Evolutionary conservation across 2,797 vertebrate genomes (phyloP).

Genomic region (Potorous gilbertii): DNA sequence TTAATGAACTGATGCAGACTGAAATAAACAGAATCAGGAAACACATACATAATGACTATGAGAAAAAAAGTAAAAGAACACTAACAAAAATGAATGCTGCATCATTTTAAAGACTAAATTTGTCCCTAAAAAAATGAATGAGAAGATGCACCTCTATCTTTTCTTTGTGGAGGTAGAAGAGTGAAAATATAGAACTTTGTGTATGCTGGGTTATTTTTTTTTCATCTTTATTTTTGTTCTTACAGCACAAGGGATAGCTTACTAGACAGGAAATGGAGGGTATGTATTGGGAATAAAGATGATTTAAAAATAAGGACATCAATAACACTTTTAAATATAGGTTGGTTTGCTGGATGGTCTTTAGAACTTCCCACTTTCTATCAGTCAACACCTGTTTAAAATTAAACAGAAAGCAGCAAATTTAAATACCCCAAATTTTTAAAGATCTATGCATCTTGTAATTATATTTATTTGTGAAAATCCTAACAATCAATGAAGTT

Average conservation of each 20-base stretch:
- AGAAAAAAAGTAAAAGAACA: neutral
- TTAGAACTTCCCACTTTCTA: neutral
- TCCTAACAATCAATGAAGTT: neutral
- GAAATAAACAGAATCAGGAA: neutral
- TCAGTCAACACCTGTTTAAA: neutral
- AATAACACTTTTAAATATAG: neutral
- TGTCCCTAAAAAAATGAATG: neutral
- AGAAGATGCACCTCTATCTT: neutral
- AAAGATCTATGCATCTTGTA: neutral
- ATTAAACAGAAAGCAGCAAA: neutral
- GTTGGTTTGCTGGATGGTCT: neutral
- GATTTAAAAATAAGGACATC: neutral
- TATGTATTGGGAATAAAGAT: neutral
- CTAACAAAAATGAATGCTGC: neutral
- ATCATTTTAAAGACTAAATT: neutral
- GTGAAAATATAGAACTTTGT: neutral
- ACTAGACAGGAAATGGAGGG: neutral
- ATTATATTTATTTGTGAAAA: neutral
- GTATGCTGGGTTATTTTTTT: neutral
- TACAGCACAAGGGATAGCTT: neutral
- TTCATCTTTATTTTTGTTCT: neutral
- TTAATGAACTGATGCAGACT: neutral
- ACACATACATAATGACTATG: neutral
- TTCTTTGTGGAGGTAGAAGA: neutral
- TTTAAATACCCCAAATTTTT: neutral